Evolutionary conservation across 2,797 vertebrate genomes (phyloP).

Genomic region (Myiotriccus ornatus): DNA sequence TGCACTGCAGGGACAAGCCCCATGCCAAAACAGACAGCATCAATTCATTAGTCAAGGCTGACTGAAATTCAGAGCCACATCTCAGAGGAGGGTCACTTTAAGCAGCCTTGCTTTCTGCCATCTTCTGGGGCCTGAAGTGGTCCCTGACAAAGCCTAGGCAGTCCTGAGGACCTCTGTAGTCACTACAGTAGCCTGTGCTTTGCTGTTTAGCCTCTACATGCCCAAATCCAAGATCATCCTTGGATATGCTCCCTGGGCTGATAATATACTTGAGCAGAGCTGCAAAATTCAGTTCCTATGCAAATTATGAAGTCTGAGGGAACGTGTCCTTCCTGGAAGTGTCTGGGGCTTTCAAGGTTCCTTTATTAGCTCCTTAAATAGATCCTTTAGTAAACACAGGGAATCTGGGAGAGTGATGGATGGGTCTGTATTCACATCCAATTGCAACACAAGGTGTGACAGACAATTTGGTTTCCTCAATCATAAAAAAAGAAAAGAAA

Average conservation of each 20-base stretch:
- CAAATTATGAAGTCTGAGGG: background rate
- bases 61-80: accelerated
- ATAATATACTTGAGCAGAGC: accelerated
- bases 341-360: background rate
- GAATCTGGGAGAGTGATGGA: background rate
- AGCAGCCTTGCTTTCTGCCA: background rate
- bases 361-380: background rate
- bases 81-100: background rate
- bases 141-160: background rate
- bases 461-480: background rate
- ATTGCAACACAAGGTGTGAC: background rate
- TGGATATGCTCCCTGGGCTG: background rate
- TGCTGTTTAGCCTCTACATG: background rate
- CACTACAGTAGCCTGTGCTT: background rate
- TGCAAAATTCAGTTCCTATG: background rate
- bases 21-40: background rate
- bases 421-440: background rate
- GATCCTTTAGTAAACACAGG: background rate
- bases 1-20: background rate
- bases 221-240: background rate
- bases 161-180: background rate
- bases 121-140: background rate
- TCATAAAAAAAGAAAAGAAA: background rate
- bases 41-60: background rate
- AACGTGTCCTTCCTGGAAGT: accelerated